Percentiles rank a stretch among this genome's conserved stretches.
phyloP scores from a whole-genome alignment of 2,797 vertebrate species.

The Coregonus suidteri region DNA sequence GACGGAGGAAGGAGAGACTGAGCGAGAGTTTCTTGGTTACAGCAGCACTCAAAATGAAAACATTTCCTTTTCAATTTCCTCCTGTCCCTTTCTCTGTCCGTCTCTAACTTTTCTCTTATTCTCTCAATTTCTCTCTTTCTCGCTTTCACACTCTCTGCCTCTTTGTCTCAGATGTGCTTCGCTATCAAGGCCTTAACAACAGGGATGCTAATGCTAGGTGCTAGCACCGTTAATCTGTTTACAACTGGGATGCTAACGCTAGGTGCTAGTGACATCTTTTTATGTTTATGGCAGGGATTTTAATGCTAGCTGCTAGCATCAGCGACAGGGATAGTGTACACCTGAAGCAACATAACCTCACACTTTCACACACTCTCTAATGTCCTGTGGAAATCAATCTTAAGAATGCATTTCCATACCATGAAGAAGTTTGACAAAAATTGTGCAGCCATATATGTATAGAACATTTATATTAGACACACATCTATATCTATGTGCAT shows the following conservation, averaged over 20 bases:
- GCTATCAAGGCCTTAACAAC: neutral
- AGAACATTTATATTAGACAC: neutral
- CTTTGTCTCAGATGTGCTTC: too few species aligned
- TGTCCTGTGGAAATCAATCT: neutral
- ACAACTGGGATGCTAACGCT: neutral
- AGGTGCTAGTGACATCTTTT: too few species aligned
- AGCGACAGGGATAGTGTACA: neutral
- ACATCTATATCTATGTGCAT: neutral
- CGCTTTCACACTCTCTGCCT: neutral
- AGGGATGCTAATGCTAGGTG: neutral
- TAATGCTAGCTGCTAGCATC: neutral
- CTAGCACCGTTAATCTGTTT: too few species aligned
- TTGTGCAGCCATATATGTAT: too few species aligned
- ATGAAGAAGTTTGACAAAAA: neutral
- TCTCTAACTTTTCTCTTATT: conserved; percentile 4
- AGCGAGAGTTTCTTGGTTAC: neutral
- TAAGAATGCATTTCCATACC: neutral
- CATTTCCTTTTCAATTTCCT: neutral
- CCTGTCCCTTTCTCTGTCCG: neutral
- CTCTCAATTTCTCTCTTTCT: neutral
- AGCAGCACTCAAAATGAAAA: conserved; percentile 11
- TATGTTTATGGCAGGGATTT: too few species aligned
- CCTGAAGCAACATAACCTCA: neutral
- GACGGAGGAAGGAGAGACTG: neutral
- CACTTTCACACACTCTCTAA: neutral